Evolutionary conservation across 2,888 invertebrate species (phyloP).

Genomic region (Diaperis boleti): DNA sequence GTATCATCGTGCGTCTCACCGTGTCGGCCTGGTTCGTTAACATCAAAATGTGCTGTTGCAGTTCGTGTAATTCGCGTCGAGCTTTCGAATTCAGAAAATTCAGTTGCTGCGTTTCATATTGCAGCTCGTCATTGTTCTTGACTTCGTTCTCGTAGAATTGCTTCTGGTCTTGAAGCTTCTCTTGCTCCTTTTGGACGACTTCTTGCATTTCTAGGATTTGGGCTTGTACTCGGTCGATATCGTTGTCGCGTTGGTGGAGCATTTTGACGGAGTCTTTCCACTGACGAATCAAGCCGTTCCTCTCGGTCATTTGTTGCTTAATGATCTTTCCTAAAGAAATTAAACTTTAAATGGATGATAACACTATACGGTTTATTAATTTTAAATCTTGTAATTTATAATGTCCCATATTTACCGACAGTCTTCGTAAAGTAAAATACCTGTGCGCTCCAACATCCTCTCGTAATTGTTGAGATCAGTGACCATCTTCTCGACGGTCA

Average conservation of each 20-base stretch:
- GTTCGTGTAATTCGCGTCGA: constrained; percentile 59
- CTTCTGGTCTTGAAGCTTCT: constrained; percentile 72
- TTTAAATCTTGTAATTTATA: background rate
- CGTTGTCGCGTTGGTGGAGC: constrained; percentile 76
- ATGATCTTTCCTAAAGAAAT: constrained; percentile 58
- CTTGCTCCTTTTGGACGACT: constrained; percentile 65
- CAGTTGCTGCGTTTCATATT: constrained; percentile 63
- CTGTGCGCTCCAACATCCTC: constrained; percentile 62
- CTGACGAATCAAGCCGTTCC: constrained; percentile 76
- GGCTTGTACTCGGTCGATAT: constrained; percentile 70
- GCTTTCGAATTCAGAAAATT: constrained; percentile 64
- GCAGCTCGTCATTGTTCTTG: constrained; percentile 70
- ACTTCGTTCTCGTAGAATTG: constrained; percentile 72
- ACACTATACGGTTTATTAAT: background rate
- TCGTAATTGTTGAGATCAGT: constrained; percentile 71
- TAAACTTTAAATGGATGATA: background rate
- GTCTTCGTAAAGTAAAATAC: too few relatives aligned
- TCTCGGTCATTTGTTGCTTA: constrained; percentile 73
- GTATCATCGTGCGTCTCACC: constrained; percentile 67
- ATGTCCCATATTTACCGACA: background rate
- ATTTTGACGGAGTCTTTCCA: constrained; percentile 81
- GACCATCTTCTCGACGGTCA: constrained; percentile 65
- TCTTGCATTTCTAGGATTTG: constrained; percentile 56
- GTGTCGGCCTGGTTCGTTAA: constrained; percentile 68
- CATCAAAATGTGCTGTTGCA: constrained; percentile 59